Base-by-base conservation (phyloP, 2,797 vertebrate species). In the Mormyrus hasselquistii region DNA sequence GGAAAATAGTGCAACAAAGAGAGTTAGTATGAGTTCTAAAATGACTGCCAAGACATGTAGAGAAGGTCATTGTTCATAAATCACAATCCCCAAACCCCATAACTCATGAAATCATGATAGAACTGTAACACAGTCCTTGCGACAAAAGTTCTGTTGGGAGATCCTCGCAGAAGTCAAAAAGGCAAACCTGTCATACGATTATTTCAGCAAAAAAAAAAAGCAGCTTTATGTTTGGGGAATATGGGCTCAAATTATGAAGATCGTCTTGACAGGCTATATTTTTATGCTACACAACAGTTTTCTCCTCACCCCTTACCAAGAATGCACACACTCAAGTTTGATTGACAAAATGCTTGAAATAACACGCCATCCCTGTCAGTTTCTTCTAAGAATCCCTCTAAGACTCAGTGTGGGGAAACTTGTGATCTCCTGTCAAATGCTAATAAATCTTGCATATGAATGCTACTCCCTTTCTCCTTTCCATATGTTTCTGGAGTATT, bases 1-100 rank as follows among this genome's bases (percentile, higher is more conserved):
- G 99, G 98, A 99, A 99, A 99, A 99, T 99, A 99, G 99, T 98
- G 98, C 98, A 98, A 99, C 98, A 99, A 99, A 99, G 95, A 99
- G 97, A 98, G 98, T 99, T 99, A 99, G 99, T 99, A 99, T 98
- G 97, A 97, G 94, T 95, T 95, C 95, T 92, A 97, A 94, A 92
- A 95, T 94, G 94, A 95, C 93, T 95, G 93, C 95, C 93, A 94
- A 90, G 89, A 90, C 94, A 95, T 94, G 95, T 90, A 96, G 96
- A 96, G 96, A 96, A 95, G 96, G 96, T 96, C 95, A 96, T 95
- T 96, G 76, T 47, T 47, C 41, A 82, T 47, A 79, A 62, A 7
- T 69, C 49, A 73, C 47, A 73, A 50, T 7, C 19, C 22, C 62
- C 88, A 85, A 22, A 57, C 87, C 49, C 53, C 86, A 87, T 55